These are phyloP conservation scores for Caenorhabditis japonica DNA, from an alignment of 2,888 invertebrate genomes.

Conservation along the genomic window DNA sequence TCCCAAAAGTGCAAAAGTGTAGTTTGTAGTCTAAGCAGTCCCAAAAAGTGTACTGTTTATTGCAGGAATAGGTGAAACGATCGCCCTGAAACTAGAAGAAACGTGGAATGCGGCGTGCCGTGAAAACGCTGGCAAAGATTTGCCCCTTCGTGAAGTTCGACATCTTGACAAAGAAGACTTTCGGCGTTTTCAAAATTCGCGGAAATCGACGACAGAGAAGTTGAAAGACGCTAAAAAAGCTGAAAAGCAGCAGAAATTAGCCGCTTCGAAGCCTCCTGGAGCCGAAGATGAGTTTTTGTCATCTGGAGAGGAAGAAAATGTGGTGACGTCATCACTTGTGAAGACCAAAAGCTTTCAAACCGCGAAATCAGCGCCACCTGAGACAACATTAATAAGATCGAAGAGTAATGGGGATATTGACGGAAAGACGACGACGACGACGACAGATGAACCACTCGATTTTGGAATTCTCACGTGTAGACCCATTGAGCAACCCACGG, in stretches of 20 bases:
- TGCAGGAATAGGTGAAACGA: constrained; percentile 72
- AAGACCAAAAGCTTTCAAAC: constrained; percentile 7
- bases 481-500: constrained; percentile 39
- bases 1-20: no score
- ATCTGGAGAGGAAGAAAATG: constrained; percentile 15
- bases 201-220: constrained; percentile 22
- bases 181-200: constrained; percentile 14
- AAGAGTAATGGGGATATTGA: no score
- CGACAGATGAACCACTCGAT: background rate
- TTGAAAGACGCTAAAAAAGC: constrained; percentile 19
- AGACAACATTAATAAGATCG: background rate
- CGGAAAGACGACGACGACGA: no score
- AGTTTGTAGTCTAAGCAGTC: no score
- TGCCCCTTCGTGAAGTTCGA: constrained; percentile 43
- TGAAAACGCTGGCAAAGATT: constrained; percentile 11
- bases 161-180: constrained; percentile 24
- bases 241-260: constrained; percentile 7
- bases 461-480: constrained; percentile 41
- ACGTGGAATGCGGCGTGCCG: constrained; percentile 61
- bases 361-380: background rate
- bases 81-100: constrained; percentile 68
- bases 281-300: constrained; percentile 25
- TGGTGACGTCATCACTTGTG: background rate
- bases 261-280: background rate
- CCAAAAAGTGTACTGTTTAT: no score